A percentile compares a stretch with the other conserved stretches of the same genome.
Conservation (phyloP, 1,140 invertebrate species). For the Panagrolaimus sp. region DNA sequence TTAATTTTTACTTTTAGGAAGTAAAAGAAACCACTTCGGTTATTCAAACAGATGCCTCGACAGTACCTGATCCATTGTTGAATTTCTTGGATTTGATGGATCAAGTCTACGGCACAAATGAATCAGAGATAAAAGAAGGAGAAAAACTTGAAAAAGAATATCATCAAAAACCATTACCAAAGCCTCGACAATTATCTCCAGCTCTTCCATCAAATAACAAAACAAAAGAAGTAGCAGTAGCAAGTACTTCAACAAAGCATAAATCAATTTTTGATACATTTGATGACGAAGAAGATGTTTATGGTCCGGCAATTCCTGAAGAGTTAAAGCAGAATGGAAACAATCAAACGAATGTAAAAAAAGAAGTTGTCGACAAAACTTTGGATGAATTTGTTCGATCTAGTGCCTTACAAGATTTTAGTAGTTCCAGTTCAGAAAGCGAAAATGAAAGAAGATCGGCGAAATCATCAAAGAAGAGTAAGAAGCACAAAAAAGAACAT, state of each 20-base stretch:
- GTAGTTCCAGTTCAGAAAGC: neutral
- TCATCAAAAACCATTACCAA: neutral
- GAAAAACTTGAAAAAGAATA: slow-evolving; percentile 5
- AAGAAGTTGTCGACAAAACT: neutral
- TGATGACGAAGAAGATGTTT: neutral
- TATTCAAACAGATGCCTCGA: neutral
- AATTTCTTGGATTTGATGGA: slow-evolving; percentile 11
- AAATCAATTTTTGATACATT: neutral
- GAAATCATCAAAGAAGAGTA: neutral
- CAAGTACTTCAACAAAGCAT: neutral
- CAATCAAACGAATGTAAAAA: neutral
- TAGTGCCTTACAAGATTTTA: neutral
- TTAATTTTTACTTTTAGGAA: no score
- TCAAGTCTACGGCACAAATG: neutral
- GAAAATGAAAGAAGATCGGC: neutral
- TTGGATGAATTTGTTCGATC: neutral
- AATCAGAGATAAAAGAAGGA: slow-evolving; percentile 1
- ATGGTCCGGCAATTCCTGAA: neutral
- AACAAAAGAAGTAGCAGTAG: no score
- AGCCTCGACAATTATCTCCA: neutral
- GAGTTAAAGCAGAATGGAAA: neutral
- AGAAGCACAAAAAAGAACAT: slow-evolving; percentile 1
- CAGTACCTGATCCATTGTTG: neutral
- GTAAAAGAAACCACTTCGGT: no score
- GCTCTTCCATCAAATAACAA: neutral